These are phyloP conservation scores for Maconellicoccus hirsutus DNA, from an alignment of 1,140 invertebrate species.

Conservation along the genomic window DNA sequence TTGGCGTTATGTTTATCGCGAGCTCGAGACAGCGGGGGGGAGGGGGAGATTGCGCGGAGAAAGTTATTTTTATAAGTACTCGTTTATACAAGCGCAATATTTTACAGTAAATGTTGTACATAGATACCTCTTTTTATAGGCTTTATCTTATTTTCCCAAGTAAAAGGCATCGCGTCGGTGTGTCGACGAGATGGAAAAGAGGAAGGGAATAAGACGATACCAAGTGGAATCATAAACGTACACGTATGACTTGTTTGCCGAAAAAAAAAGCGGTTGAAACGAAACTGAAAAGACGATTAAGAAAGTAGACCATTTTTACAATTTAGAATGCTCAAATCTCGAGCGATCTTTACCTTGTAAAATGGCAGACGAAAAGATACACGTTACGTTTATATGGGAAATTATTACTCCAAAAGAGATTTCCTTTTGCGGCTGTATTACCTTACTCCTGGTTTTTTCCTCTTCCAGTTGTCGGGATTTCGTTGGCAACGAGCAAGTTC, in stretches of 20 bases:
- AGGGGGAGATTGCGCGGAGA: background rate
- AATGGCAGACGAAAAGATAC: no score
- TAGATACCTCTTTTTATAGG: conserved; percentile 1
- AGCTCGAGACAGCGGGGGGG: background rate
- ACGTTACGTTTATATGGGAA: background rate
- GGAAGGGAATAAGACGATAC: background rate
- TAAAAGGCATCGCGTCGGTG: background rate
- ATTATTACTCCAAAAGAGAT: background rate
- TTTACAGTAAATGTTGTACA: background rate
- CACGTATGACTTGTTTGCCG: conserved; percentile 2
- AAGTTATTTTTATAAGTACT: conserved; percentile 1
- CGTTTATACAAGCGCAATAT: background rate
- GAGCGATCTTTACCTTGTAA: no score
- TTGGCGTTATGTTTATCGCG: background rate
- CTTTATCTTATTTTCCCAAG: background rate
- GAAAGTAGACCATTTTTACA: background rate
- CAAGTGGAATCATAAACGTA: background rate
- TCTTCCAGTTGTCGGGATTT: no score
- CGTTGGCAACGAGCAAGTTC: no score
- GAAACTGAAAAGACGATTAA: no score
- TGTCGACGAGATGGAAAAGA: background rate
- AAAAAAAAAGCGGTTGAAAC: no score
- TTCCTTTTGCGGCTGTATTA: no score
- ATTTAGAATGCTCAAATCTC: background rate
- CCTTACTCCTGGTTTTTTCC: no score